Base-by-base conservation (phyloP, 1,140 invertebrate genomes). In the Tetramorium simillimum region DNA sequence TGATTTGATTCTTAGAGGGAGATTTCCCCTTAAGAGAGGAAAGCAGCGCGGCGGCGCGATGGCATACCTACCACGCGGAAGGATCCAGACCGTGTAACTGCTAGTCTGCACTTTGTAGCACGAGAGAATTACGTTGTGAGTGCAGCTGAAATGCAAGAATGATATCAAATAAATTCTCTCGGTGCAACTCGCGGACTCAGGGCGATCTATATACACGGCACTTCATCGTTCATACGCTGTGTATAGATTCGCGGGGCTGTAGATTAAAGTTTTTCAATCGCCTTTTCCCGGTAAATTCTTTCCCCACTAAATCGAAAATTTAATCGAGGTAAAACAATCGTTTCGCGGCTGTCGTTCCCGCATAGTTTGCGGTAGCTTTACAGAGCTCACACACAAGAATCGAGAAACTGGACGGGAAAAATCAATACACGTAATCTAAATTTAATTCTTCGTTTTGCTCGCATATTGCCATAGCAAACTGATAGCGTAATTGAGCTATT, bases 131-230 rank as follows among this genome's bases (percentile, higher is more conserved):
- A 82, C 78, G 67, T 24, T 40, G 80, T 9, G 24, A 60, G 49
- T 58, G 67, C 21, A 33, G 69, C n/a, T 16, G 49, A 37, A 82
- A 82, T 24, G 49, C 80, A 67, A 70, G 63, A 70, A 43, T 70
- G 77, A 81, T 81, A 69, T 81, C 43, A 69, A 81, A 81, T 81
- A 81, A 81, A 81, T 81, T 81, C 21, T 81, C 63, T 53, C 21
- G 3, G 49, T 40, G 62, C 40, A 60, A n/a, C 73, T 43, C 37
- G 10, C 21, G 21, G 21, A 14, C 37, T 37, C n/a, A 28, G 60
- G 12, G n/a, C 77, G 46, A 67, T 69, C 63, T 43, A 14, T 56
- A n/a, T 40, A 70, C 21, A 24, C 77, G 28, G n/a, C 14, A 46
- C 49, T 69, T 67, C 21, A 46, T 46, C 58, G 40, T 46, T 77